phyloP scores from a whole-genome alignment of 2,113 vertebrate genomes.

The Lepidiolamprologus cunningtoni region DNA sequence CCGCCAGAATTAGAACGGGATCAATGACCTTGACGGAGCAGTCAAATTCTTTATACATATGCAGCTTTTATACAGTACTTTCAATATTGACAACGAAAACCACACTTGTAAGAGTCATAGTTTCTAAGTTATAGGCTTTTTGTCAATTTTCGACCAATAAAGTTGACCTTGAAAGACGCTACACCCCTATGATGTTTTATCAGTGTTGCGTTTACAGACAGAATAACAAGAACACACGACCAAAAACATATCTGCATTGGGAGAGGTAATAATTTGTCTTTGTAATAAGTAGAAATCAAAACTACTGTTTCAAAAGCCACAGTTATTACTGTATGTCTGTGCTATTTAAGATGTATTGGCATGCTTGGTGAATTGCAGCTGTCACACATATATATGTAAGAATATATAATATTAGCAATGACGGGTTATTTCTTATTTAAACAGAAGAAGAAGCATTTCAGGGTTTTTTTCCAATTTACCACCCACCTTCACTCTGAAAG shows the following conservation, averaged over 20 bases:
- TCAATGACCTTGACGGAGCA: background rate
- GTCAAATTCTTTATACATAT: background rate
- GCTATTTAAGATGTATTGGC: background rate
- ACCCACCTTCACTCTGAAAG: background rate
- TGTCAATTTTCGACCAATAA: background rate
- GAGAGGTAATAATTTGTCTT: background rate
- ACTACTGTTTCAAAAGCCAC: background rate
- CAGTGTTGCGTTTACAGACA: background rate
- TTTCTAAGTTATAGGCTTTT: background rate
- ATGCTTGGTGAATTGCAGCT: background rate
- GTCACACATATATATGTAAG: background rate
- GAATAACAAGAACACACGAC: background rate
- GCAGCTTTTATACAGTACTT: background rate
- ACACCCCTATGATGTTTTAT: background rate
- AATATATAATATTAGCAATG: background rate
- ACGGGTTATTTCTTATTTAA: background rate
- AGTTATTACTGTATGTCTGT: background rate
- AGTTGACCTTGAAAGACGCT: background rate
- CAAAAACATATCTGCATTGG: background rate
- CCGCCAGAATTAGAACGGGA: fast-evolving
- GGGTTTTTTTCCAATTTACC: fast-evolving
- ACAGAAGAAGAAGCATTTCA: background rate
- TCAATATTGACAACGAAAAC: background rate
- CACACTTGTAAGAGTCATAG: background rate
- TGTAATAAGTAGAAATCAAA: background rate